Evolutionary conservation across 1,140 invertebrate species (phyloP), one percentile per base, ranked within the genome.

Genomic region (Calosoma granatense): DNA sequence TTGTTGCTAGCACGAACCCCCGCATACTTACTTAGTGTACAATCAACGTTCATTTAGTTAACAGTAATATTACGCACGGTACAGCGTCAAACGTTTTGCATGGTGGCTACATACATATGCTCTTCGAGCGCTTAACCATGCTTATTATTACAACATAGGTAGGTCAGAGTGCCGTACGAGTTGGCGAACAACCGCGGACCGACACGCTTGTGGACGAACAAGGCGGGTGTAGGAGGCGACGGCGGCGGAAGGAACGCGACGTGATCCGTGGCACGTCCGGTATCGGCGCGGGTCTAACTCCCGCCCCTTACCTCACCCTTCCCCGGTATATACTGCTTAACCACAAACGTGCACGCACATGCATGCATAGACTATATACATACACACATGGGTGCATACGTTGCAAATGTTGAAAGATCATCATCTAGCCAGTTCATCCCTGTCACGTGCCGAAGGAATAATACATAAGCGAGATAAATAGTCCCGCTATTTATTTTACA

Each of bases 181-280:
- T 74, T 82, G 56, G 87, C 83, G 86, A 88, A 74, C 1, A 72
- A 70, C 26, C 6, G n/a, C n/a, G n/a, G 26, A 36, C 6, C 6
- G n/a, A 9, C 26, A 36, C 26, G n/a, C 26, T 9, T 36, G 6
- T 9, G n/a, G 6, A 36, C 6, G 61, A 59, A 26, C 64, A 61
- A 36, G 26, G 26, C 6, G 26, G 26, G 26, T 6, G 26, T 36
- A 9, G 26, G 26, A n/a, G n/a, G 26, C 6, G 26, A n/a, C 6
- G 26, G 26, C 6, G 6, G 26, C n/a, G 26, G 26, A 36, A 36
- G 26, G 26, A 36, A 36, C 26, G 26, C 26, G 26, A 36, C 26
- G 26, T 36, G 26, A 36, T 36, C 26, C 26, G n/a, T 36, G 26
- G 26, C 26, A 36, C 26, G 26, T 36, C 26, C 26, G 26, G 26